phyloP scores from a whole-genome alignment of 1,140 invertebrate genomes.

The Pachypsylla venusta region DNA sequence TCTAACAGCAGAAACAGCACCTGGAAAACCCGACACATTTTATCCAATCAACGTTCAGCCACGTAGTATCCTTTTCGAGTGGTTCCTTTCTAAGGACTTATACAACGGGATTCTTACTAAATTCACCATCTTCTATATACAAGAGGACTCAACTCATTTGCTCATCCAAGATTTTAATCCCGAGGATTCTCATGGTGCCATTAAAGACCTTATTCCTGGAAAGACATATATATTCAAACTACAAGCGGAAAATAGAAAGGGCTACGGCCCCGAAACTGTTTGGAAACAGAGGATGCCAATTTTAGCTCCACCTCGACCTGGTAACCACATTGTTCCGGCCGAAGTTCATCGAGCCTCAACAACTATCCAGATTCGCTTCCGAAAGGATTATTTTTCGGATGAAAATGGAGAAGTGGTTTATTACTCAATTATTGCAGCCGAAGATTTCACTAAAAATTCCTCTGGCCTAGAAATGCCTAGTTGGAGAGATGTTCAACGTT shows the following conservation, averaged over 20 bases:
- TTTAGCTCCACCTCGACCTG: conserved; percentile 57
- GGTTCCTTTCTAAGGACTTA: conserved; percentile 56
- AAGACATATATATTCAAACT: conserved; percentile 69
- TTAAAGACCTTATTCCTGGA: conserved; percentile 60
- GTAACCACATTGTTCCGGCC: conserved; percentile 55
- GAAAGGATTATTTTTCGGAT: conserved; percentile 80
- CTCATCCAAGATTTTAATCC: conserved; percentile 49
- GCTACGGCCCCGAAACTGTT: conserved; percentile 54
- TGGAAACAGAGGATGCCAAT: conserved; percentile 72
- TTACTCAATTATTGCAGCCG: conserved; percentile 81
- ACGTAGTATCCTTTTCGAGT: conserved; percentile 62
- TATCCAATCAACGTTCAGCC: conserved; percentile 60
- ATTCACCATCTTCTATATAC: conserved; percentile 64
- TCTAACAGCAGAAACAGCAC: conserved; percentile 64
- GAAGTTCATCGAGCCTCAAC: conserved; percentile 62
- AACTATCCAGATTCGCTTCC: conserved; percentile 71
- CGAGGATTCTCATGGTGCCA: conserved; percentile 47
- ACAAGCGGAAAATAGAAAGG: conserved; percentile 69
- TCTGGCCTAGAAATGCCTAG: conserved; percentile 68
- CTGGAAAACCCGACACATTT: conserved; percentile 59
- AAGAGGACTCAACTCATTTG: conserved; percentile 38
- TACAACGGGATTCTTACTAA: conserved; percentile 73
- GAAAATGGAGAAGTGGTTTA: conserved; percentile 65
- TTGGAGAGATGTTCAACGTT: conserved; percentile 84
- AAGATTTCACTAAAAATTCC: conserved; percentile 69